Conservation (phyloP, 2,113 vertebrate species). For the Actenoides hombroni region DNA sequence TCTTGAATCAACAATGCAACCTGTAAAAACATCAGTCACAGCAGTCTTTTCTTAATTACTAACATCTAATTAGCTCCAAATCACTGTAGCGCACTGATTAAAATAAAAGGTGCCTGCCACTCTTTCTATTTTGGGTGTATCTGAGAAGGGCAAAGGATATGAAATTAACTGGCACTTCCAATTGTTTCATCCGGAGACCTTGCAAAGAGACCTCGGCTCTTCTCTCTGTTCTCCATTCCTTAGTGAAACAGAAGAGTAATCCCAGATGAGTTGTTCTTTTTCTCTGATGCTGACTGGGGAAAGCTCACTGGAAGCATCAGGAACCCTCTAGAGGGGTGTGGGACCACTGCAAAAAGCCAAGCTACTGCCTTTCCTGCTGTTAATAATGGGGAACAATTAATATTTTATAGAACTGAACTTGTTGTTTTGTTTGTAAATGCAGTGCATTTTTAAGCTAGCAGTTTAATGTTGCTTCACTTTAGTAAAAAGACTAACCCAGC, state of each 20-base stretch:
- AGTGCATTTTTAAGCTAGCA: background rate
- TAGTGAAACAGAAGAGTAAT: background rate
- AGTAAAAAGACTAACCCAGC: background rate
- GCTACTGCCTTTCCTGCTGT: background rate
- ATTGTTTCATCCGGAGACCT: background rate
- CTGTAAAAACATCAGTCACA: conserved; percentile 35
- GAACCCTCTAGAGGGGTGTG: background rate
- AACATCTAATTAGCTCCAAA: conserved; percentile 43
- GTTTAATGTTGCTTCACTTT: background rate
- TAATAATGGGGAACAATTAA: background rate
- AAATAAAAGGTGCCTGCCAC: background rate
- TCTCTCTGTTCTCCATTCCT: background rate
- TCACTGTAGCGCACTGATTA: background rate
- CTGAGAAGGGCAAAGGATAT: background rate
- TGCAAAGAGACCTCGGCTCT: background rate
- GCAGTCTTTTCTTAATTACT: conserved; percentile 39
- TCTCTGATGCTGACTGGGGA: background rate
- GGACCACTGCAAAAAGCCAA: background rate
- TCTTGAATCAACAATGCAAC: conserved; percentile 58
- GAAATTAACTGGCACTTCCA: conserved; percentile 22
- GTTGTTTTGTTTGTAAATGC: background rate
- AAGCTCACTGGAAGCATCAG: background rate
- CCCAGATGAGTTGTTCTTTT: background rate
- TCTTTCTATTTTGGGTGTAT: background rate
- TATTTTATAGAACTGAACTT: background rate